A percentile compares a stretch with the other conserved stretches of the same genome.
Conservation (phyloP, 2,113 vertebrate species). For the Tragelaphus imberbis region DNA sequence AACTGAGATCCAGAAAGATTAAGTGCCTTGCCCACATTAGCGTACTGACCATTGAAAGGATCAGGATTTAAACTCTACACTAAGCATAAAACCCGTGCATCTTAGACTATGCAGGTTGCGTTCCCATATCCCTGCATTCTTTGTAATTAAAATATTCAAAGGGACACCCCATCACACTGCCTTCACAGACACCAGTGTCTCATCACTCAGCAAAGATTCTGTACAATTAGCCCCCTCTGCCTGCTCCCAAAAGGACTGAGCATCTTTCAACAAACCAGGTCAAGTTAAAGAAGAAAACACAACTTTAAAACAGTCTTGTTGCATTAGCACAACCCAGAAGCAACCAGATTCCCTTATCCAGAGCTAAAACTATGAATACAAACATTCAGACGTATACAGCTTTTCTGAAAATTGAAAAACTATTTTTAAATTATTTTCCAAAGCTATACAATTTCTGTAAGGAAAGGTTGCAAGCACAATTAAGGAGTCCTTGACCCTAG, state of each 20-base stretch:
- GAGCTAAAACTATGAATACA: not conserved
- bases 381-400: not conserved
- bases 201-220: conserved; percentile 46
- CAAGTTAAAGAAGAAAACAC: conserved; percentile 49
- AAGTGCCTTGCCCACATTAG: not conserved
- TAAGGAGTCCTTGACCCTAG: not conserved
- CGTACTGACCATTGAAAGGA: not conserved
- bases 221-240: not conserved
- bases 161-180: not conserved
- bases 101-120: not conserved
- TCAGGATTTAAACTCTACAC: conserved; percentile 18
- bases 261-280: conserved; percentile 57
- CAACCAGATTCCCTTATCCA: not conserved
- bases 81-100: not conserved
- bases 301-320: conserved; percentile 43
- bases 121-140: not conserved
- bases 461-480: conserved; percentile 2
- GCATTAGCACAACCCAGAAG: conserved; percentile 14
- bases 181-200: conserved; percentile 40
- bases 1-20: not conserved
- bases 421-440: conserved; percentile 27
- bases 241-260: not conserved
- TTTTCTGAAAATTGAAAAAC: conserved; percentile 7
- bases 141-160: conserved; percentile 35
- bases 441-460: not conserved